Conservation (phyloP, 2,797 vertebrate genomes). For the Gila robusta region DNA sequence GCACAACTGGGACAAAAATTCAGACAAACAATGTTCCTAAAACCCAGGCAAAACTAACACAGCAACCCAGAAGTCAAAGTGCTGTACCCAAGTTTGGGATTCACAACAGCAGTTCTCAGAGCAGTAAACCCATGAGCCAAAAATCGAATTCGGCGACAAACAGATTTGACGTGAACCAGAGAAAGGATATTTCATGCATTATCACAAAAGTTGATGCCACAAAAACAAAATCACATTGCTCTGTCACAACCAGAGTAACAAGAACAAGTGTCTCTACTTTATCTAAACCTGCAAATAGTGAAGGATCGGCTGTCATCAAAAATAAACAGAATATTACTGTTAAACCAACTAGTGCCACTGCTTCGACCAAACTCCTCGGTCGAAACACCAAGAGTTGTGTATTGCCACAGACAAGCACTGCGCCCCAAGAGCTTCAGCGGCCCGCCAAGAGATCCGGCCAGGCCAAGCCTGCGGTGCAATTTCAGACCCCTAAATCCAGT, state of each 20-base stretch:
- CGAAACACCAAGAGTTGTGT: conserved; percentile 19
- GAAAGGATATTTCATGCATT: background rate
- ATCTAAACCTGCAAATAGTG: conserved; percentile 1
- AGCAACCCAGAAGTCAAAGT: background rate
- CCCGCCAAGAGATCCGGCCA: conserved; percentile 51
- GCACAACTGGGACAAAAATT: background rate
- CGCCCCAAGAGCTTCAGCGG: conserved; percentile 35
- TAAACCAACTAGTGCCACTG: conserved; percentile 15
- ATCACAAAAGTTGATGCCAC: background rate
- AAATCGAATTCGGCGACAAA: background rate
- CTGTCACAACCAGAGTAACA: background rate
- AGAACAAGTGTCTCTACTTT: background rate
- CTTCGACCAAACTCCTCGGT: background rate
- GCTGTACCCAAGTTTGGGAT: background rate
- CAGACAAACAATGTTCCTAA: background rate
- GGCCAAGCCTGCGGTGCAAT: background rate
- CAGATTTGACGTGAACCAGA: background rate
- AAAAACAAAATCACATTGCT: background rate
- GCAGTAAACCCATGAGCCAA: background rate
- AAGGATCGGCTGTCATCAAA: background rate
- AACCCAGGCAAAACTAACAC: background rate
- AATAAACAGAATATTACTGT: background rate
- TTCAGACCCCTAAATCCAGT: conserved; percentile 59
- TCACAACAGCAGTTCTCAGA: background rate
- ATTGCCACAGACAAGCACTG: conserved; percentile 44